These are phyloP conservation scores for Drosophila sp. DNA, from an alignment of 1,140 invertebrate genomes.

Conservation along the genomic window DNA sequence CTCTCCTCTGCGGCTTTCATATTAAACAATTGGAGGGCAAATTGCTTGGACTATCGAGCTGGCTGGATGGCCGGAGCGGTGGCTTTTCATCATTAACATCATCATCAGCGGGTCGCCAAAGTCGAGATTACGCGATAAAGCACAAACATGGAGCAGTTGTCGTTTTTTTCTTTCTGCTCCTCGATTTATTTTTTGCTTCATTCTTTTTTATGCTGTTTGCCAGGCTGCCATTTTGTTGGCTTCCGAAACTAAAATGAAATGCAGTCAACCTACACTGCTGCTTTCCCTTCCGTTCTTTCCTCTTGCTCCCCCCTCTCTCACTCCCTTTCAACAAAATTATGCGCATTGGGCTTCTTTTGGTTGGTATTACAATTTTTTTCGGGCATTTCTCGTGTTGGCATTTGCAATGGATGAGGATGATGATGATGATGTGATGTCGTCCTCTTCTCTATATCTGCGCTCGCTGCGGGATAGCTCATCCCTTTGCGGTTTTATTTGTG, in stretches of 20 bases:
- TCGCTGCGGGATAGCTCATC: slow-evolving; percentile 14
- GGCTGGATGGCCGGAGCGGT: slow-evolving; percentile 3
- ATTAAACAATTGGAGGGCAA: slow-evolving; percentile 54
- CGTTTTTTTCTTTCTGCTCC: slow-evolving; percentile 10
- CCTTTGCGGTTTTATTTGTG: slow-evolving; percentile 46
- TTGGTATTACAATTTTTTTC: slow-evolving; percentile 54
- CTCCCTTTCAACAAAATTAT: slow-evolving; percentile 53
- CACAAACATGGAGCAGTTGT: slow-evolving; percentile 12
- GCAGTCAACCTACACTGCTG: slow-evolving; percentile 53
- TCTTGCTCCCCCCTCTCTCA: background rate
- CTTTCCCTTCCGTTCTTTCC: slow-evolving; percentile 18
- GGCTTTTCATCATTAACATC: slow-evolving; percentile 32
- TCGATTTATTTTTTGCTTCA: background rate
- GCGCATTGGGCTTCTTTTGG: slow-evolving; percentile 63
- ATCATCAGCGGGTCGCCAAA: slow-evolving; percentile 59
- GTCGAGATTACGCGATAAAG: slow-evolving; percentile 69
- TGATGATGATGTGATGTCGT: slow-evolving; percentile 18
- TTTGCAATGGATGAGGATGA: slow-evolving; percentile 33
- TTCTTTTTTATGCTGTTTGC: slow-evolving; percentile 18
- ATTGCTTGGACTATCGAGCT: slow-evolving; percentile 49
- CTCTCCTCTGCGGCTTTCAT: background rate
- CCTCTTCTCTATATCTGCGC: slow-evolving; percentile 7
- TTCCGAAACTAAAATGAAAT: slow-evolving; percentile 65
- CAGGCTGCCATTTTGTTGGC: slow-evolving; percentile 68
- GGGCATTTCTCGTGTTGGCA: slow-evolving; percentile 47